phyloP scores from a whole-genome alignment of 2,888 invertebrate species.

The Patella ulyssiponensis region DNA sequence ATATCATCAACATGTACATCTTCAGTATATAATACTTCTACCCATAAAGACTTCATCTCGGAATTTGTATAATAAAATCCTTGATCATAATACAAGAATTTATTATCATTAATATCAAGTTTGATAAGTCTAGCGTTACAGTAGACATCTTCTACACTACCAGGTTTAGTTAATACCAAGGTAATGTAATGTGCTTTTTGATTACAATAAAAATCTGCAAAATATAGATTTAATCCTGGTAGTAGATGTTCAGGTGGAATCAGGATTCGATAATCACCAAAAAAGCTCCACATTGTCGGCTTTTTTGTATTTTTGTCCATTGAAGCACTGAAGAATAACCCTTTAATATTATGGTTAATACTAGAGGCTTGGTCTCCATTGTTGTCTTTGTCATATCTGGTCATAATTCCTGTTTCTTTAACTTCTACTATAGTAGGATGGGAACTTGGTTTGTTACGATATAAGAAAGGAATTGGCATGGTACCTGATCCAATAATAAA shows the following conservation, averaged over 20 bases:
- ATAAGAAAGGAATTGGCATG: not conserved
- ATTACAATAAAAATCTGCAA: constrained; percentile 71
- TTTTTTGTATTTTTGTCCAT: not conserved
- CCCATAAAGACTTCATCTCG: not conserved
- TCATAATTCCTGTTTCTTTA: constrained; percentile 16
- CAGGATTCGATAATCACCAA: constrained; percentile 34
- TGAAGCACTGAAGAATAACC: constrained; percentile 19
- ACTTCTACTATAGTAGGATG: constrained; percentile 2
- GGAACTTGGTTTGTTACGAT: constrained; percentile 17
- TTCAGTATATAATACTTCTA: not conserved
- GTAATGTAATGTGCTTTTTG: constrained; percentile 65
- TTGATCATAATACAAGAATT: constrained; percentile 27
- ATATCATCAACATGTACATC: not conserved
- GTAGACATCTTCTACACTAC: constrained; percentile 26
- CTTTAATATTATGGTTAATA: constrained; percentile 19
- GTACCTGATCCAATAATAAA: not conserved
- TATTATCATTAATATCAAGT: constrained; percentile 31
- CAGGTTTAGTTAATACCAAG: constrained; percentile 49
- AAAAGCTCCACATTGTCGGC: constrained; percentile 44
- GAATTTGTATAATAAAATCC: not conserved
- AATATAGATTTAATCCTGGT: constrained; percentile 53
- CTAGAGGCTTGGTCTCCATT: constrained; percentile 21
- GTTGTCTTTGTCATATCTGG: constrained; percentile 20
- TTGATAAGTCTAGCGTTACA: constrained; percentile 28
- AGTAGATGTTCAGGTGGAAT: constrained; percentile 33